Evolutionary conservation across 2,888 invertebrate genomes (phyloP).

Genomic region (Hyppa rectilinea): DNA sequence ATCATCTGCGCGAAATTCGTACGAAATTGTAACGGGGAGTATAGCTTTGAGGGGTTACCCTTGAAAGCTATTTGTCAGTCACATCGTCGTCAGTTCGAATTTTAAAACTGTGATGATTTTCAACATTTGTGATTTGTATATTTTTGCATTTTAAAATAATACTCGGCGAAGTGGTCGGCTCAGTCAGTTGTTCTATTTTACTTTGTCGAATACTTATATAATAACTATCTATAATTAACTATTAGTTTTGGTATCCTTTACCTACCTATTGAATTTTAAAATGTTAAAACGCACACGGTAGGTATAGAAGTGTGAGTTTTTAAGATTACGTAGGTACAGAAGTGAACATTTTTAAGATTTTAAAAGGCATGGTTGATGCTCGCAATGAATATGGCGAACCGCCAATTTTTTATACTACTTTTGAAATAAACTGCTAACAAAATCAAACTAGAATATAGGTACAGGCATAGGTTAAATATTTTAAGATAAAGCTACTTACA

Average conservation of each 20-base stretch:
- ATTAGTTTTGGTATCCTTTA: not conserved
- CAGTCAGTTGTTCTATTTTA: not conserved
- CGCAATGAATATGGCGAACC: not conserved
- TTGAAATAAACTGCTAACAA: not conserved
- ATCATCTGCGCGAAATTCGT: constrained; percentile 77
- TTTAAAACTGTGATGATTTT: constrained; percentile 44
- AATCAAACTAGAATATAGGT: not conserved
- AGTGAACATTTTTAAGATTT: not conserved
- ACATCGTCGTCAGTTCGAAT: constrained; percentile 62
- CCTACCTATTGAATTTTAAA: not conserved
- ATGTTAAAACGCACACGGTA: not conserved
- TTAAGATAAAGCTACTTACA: no score
- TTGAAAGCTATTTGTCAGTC: constrained; percentile 69
- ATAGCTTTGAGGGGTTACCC: constrained; percentile 59
- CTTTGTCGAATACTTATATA: not conserved
- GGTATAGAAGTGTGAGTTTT: not conserved
- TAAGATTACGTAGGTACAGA: no score
- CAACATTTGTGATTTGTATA: constrained; percentile 24
- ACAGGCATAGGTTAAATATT: no score
- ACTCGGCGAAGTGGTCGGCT: not conserved
- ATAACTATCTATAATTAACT: not conserved
- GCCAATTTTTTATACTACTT: not conserved
- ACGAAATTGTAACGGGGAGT: constrained; percentile 62
- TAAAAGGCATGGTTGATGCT: not conserved
- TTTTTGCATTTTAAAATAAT: not conserved